phyloP scores from a whole-genome alignment of 2,888 invertebrate genomes.

The Dynastes maya region DNA sequence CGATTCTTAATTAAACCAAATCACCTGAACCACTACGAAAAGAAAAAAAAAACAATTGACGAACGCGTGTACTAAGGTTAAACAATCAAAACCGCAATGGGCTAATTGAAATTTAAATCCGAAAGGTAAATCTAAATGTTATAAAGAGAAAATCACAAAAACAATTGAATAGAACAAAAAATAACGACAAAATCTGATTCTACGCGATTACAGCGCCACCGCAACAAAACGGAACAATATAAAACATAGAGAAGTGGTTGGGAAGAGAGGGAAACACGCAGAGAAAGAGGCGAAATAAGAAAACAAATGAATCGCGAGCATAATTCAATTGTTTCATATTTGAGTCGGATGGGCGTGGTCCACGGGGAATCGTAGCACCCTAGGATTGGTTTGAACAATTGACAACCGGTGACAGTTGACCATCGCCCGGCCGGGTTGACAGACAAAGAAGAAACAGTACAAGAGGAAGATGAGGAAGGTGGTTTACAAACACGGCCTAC shows the following conservation, averaged over 20 bases:
- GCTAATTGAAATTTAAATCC: background rate
- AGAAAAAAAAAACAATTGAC: constrained; percentile 1
- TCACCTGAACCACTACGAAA: background rate
- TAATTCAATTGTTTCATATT: constrained; percentile 64
- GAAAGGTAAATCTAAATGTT: background rate
- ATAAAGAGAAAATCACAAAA: background rate
- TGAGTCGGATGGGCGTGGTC: constrained; percentile 64
- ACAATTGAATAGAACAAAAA: background rate
- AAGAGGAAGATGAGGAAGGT: background rate
- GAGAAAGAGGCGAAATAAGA: background rate
- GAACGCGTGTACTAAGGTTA: background rate
- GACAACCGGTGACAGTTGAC: constrained; percentile 59
- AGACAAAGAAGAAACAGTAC: background rate
- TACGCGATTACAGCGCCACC: background rate
- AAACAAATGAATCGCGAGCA: constrained; percentile 51
- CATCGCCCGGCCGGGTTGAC: constrained; percentile 21
- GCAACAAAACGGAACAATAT: constrained; percentile 1
- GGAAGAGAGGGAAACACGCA: background rate
- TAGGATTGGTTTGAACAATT: constrained; percentile 64
- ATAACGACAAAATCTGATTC: background rate
- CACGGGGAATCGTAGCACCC: constrained; percentile 47
- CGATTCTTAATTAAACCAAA: too few species aligned
- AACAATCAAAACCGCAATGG: background rate
- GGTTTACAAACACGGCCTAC: background rate
- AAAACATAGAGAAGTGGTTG: background rate